These are phyloP conservation scores for Mesocricetus auratus DNA, from an alignment of 2,113 vertebrate genomes.

Conservation along the genomic window DNA sequence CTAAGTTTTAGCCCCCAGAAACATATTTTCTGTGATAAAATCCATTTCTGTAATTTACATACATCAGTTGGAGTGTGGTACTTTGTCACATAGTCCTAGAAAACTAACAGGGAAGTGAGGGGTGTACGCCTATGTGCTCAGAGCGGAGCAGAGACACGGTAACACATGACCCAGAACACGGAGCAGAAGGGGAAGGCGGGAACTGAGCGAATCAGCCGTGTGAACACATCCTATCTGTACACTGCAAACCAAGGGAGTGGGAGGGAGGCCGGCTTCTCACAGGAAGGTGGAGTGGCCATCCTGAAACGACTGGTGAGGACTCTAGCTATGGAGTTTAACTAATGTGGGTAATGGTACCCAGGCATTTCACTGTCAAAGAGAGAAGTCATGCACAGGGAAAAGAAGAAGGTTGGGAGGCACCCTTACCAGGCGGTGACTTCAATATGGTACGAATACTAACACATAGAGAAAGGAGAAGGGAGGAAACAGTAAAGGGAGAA, in stretches of 20 bases:
- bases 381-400: too few species aligned
- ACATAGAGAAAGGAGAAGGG: neutral
- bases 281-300: too few species aligned
- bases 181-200: neutral
- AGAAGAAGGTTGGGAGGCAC: neutral
- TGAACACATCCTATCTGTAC: neutral
- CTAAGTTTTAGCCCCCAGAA: neutral
- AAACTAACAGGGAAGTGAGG: neutral
- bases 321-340: neutral
- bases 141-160: neutral
- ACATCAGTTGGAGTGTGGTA: neutral
- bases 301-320: neutral
- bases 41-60: neutral
- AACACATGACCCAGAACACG: rapidly evolving
- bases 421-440: neutral
- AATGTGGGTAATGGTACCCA: neutral
- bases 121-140: rapidly evolving
- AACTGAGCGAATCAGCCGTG: neutral
- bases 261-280: too few species aligned
- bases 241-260: too few species aligned
- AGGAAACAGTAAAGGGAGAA: neutral
- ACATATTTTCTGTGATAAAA: neutral
- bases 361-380: neutral
- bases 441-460: neutral
- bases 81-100: neutral